Evolutionary conservation across 2,113 vertebrate genomes (phyloP).

Genomic region (Panthera tigris): DNA sequence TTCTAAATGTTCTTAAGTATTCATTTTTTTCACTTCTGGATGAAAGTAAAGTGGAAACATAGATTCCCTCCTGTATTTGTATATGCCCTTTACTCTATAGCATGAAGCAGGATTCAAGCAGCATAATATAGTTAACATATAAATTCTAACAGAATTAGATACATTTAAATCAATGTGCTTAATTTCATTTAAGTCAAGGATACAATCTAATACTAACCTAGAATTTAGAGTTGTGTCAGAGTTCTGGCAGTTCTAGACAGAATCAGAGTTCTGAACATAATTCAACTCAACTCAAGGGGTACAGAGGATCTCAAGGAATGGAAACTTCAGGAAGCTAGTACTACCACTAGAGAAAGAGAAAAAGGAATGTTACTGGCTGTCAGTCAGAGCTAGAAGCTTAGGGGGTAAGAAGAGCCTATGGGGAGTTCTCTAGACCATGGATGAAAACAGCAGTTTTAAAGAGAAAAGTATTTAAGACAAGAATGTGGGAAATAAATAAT

Average conservation of each 20-base stretch:
- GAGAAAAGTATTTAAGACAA: background rate
- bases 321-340: background rate
- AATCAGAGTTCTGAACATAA: background rate
- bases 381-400: rapidly evolving
- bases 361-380: background rate
- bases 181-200: background rate
- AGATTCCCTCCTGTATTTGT: constrained; percentile 2
- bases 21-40: background rate
- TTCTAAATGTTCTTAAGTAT: constrained; percentile 3
- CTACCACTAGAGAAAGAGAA: background rate
- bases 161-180: background rate
- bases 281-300: background rate
- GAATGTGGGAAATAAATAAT: background rate
- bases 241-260: background rate
- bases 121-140: background rate
- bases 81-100: background rate
- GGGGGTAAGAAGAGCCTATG: rapidly evolving
- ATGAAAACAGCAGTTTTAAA: background rate
- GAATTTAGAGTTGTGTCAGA: background rate
- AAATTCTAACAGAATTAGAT: background rate
- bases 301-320: background rate
- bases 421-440: background rate
- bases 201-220: background rate
- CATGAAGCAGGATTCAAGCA: background rate
- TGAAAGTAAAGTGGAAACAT: background rate